These are phyloP conservation scores for Linnaemya tessellans DNA, from an alignment of 2,888 invertebrate genomes.

Conservation along the genomic window DNA sequence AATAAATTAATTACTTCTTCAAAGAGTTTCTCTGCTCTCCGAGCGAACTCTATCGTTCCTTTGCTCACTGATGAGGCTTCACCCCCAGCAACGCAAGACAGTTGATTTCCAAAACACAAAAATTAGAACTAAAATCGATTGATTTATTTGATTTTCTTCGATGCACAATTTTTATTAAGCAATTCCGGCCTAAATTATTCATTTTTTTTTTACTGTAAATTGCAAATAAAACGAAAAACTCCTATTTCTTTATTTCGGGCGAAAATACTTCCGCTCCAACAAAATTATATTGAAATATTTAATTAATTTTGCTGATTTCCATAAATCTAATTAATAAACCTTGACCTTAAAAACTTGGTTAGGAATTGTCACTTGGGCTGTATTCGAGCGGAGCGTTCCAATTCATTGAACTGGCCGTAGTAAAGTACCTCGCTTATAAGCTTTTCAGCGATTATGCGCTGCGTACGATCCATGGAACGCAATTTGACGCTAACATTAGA, in stretches of 20 bases:
- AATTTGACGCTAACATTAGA: slow-evolving; percentile 82
- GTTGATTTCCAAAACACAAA: too few species aligned
- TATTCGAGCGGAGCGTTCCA: slow-evolving; percentile 81
- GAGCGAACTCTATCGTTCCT: too few species aligned
- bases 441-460: slow-evolving; percentile 82
- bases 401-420: slow-evolving; percentile 82
- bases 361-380: slow-evolving; percentile 81
- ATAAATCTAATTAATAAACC: slow-evolving; percentile 56
- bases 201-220: neutral
- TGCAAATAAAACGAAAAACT: neutral
- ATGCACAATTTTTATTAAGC: neutral
- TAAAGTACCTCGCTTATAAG: slow-evolving; percentile 82
- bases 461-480: slow-evolving; percentile 82
- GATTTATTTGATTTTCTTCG: neutral
- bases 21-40: too few species aligned
- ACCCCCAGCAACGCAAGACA: too few species aligned
- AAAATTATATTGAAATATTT: slow-evolving; percentile 1
- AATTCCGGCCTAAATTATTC: too few species aligned
- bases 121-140: neutral
- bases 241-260: neutral
- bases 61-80: too few species aligned
- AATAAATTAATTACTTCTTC: too few species aligned
- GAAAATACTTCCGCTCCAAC: neutral
- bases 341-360: slow-evolving; percentile 65
- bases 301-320: slow-evolving; percentile 1